Percentiles rank a stretch among this genome's conserved stretches.
Conservation (phyloP, 1,140 invertebrate genomes). For the Drosophila setifemur region DNA sequence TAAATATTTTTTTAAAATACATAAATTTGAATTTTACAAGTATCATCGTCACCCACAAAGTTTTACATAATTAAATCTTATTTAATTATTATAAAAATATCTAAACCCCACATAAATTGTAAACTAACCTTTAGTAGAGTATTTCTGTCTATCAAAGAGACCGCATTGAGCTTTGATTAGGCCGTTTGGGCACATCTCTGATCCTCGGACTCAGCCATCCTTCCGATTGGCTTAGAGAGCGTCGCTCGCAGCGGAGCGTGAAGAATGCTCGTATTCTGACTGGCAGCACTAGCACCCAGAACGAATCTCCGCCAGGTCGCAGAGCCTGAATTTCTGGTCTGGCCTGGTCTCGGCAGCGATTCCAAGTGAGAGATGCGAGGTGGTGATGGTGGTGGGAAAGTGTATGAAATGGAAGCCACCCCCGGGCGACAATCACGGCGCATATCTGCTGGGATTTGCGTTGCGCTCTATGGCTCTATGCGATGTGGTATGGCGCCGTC, state of each 20-base stretch:
- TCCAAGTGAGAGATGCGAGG: neutral
- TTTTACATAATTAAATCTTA: too few species aligned
- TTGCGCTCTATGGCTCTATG: neutral
- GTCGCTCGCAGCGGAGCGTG: conserved; percentile 44
- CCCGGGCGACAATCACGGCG: conserved; percentile 66
- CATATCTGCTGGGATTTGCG: conserved; percentile 79
- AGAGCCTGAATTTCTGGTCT: neutral
- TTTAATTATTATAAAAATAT: neutral
- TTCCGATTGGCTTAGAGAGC: conserved; percentile 65
- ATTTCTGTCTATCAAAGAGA: neutral
- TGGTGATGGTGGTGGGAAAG: conserved; percentile 9
- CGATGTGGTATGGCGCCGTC: conserved; percentile 73
- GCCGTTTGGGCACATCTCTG: conserved; percentile 35
- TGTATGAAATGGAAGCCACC: conserved; percentile 63
- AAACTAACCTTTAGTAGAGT: neutral
- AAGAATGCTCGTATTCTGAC: conserved; percentile 72
- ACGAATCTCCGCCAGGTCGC: conserved; percentile 28
- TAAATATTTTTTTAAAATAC: too few species aligned
- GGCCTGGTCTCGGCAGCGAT: too few species aligned
- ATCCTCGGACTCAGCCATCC: conserved; percentile 62
- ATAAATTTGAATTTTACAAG: too few species aligned
- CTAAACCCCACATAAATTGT: too few species aligned
- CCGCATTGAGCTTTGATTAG: conserved; percentile 24
- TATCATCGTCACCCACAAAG: too few species aligned
- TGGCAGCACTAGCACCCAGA: conserved; percentile 39